These are phyloP conservation scores for Patiria miniata DNA, from an alignment of 35 echinoderm and acorn worm species.

Conservation along the genomic window DNA sequence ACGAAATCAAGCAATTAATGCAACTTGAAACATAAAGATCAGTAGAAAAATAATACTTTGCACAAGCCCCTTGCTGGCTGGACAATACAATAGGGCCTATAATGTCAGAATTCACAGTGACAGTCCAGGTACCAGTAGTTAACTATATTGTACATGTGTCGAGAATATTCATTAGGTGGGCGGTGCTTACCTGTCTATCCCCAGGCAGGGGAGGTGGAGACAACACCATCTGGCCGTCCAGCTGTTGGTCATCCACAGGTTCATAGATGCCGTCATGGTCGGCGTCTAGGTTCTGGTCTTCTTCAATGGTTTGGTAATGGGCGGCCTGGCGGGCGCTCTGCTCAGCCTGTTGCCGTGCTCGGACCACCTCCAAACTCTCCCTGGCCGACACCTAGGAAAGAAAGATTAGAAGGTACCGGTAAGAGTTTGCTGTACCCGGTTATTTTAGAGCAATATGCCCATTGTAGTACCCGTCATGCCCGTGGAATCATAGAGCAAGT, in stretches of 20 bases:
- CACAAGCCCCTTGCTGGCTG: too few species aligned
- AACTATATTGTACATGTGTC: too few species aligned
- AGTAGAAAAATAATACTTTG: too few species aligned
- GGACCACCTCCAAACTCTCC: not conserved
- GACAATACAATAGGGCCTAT: too few species aligned
- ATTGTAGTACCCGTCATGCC: too few species aligned
- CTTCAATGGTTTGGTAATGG: constrained; percentile 7
- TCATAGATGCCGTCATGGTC: constrained; percentile 15
- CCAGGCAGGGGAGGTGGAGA: not conserved
- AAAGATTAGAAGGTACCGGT: not conserved
- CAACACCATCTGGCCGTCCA: not conserved
- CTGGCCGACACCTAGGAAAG: not conserved
- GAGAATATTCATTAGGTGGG: too few species aligned
- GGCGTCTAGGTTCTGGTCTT: not conserved
- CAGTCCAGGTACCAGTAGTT: too few species aligned
- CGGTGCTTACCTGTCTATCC: constrained; percentile 9
- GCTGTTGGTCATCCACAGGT: constrained; percentile 1
- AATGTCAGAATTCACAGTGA: too few species aligned
- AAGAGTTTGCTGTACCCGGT: not conserved
- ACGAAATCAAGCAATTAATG: too few species aligned
- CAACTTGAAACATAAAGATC: too few species aligned
- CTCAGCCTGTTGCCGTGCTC: constrained; percentile 7
- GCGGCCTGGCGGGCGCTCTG: not conserved
- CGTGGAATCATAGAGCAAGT: too few species aligned
- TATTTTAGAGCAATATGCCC: too few species aligned